Percentiles rank a stretch among this genome's conserved stretches.
These are phyloP conservation scores for Lochmaea crataegi DNA, from an alignment of 2,888 invertebrate species.

Conservation along the genomic window DNA sequence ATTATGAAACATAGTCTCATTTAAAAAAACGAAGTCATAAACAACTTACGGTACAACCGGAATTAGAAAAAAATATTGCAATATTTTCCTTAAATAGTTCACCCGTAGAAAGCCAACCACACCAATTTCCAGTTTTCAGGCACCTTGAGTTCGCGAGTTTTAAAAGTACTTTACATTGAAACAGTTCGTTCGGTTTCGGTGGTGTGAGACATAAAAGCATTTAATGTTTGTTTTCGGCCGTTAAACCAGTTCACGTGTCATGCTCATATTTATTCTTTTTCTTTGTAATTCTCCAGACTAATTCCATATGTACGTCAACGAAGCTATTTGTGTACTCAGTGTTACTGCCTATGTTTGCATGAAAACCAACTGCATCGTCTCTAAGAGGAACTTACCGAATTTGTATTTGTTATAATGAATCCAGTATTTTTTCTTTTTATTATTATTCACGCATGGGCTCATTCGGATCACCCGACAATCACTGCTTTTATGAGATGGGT, in stretches of 20 bases:
- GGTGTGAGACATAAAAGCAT: conserved; percentile 6
- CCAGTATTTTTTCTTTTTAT: no score
- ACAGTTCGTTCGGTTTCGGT: neutral
- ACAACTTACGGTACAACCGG: no score
- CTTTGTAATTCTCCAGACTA: conserved; percentile 23
- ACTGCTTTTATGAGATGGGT: no score
- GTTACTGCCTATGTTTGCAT: neutral
- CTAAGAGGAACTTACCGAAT: neutral
- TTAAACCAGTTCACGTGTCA: conserved; percentile 21
- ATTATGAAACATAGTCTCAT: no score
- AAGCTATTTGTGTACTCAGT: conserved; percentile 7
- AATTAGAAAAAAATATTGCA: no score
- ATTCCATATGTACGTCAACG: conserved; percentile 27
- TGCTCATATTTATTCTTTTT: conserved; percentile 16
- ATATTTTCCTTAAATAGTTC: no score
- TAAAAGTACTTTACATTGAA: neutral
- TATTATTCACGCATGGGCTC: no score
- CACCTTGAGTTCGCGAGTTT: neutral
- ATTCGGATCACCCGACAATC: no score
- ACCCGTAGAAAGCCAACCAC: neutral
- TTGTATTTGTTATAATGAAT: neutral
- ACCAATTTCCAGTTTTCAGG: no score
- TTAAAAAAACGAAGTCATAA: no score
- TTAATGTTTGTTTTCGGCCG: conserved; percentile 17
- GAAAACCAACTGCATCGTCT: neutral